Evolutionary conservation across 1,140 invertebrate species (phyloP), one percentile per base, ranked within the genome.

Genomic region (Lasaia peninsularis): DNA sequence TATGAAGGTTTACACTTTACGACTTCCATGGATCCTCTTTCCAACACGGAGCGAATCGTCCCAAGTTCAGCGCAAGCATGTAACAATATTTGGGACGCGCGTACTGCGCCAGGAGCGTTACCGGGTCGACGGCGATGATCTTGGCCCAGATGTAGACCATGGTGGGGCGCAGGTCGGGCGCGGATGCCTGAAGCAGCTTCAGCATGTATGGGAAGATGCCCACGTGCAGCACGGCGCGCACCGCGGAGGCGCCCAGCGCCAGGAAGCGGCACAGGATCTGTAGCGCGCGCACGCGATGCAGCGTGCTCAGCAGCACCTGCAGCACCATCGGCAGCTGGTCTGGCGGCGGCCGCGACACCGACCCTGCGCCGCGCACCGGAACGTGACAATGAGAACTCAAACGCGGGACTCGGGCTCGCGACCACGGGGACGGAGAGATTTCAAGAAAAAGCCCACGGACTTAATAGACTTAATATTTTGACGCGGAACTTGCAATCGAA

Each of bases 91-190:
- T n/a, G n/a, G n/a, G n/a, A n/a, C n/a, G n/a, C n/a, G n/a, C n/a
- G n/a, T n/a, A n/a, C n/a, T n/a, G n/a, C n/a, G n/a, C n/a, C n/a
- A n/a, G n/a, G n/a, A n/a, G n/a, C n/a, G 37, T 92, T 86, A 97
- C 97, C 86, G 94, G 94, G 88, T 99, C 98, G 9, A 99, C 97
- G 57, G 98, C 97, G 49, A 99, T 90, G 67, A 99, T 99, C 91
- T 99, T 99, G 5, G 98, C 98, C 98, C 98, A 99, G 65, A 99
- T 99, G 78, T 98, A 99, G 24, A 99, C 97, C 51, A 99, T 91
- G 33, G 98, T 91, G 8, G 97, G 96, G 31, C 98, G 91, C 55
- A 99, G 89, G 86, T 99, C 98, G 67, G 93, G 92, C 1, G 97
- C 97, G 63, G 95, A 96, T 67, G 97, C 97, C 89, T 99, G 98